Evolutionary conservation across 2,888 invertebrate genomes (phyloP).

Genomic region (Miltochrista miniata): DNA sequence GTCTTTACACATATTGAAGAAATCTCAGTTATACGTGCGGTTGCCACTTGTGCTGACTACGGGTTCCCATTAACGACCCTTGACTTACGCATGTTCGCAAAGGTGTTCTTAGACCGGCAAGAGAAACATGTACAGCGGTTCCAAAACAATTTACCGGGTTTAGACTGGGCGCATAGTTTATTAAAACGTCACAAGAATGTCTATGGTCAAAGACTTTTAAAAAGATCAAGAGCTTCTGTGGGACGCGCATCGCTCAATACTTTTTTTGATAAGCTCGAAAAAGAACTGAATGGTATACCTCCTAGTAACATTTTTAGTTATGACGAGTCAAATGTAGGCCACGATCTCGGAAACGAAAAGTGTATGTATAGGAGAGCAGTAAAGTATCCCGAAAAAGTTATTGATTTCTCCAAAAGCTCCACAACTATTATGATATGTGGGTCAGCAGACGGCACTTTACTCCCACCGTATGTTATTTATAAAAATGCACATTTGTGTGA

Average conservation of each 20-base stretch:
- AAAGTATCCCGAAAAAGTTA: not conserved
- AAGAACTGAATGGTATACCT: not conserved
- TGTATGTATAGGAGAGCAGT: not conserved
- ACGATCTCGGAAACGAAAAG: not conserved
- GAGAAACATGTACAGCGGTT: not conserved
- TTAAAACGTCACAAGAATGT: not conserved
- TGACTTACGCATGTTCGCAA: not conserved
- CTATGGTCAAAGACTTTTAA: not conserved
- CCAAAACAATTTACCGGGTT: not conserved
- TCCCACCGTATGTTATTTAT: not conserved
- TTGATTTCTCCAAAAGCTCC: not conserved
- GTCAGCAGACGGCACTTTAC: not conserved
- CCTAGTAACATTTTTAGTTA: not conserved
- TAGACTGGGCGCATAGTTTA: not conserved
- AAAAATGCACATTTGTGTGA: not conserved
- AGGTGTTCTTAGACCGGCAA: not conserved
- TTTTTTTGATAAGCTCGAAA: not conserved
- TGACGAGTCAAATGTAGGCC: not conserved
- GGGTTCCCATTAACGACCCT: not conserved
- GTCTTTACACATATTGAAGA: not conserved
- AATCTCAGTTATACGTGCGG: not conserved
- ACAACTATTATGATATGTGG: not conserved
- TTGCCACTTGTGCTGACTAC: not conserved
- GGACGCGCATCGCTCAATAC: not conserved
- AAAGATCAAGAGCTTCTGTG: not conserved